phyloP scores from a whole-genome alignment of 2,888 invertebrate genomes.

The Diarsia brunnea region DNA sequence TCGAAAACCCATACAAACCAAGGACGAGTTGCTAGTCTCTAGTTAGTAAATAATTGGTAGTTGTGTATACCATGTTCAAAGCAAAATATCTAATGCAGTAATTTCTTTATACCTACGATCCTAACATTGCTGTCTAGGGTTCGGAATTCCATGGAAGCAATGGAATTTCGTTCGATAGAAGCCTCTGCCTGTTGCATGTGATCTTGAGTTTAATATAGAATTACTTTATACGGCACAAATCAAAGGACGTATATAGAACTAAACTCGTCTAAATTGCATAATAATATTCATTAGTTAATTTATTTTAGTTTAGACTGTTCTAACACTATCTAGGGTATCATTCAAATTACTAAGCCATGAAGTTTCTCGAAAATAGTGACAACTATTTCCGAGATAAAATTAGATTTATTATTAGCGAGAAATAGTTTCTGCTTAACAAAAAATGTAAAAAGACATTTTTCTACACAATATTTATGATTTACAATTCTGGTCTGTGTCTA shows the following conservation, averaged over 20 bases:
- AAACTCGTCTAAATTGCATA: too few relatives aligned
- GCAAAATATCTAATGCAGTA: constrained; percentile 29
- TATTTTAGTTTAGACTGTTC: too few relatives aligned
- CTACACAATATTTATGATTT: too few relatives aligned
- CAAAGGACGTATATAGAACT: neutral
- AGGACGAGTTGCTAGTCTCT: neutral
- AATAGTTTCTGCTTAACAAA: too few relatives aligned
- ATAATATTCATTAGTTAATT: too few relatives aligned
- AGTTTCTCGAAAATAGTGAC: too few relatives aligned
- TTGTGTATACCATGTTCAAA: constrained; percentile 14
- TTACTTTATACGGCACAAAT: neutral
- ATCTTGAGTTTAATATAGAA: neutral
- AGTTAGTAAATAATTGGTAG: neutral
- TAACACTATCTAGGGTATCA: too few relatives aligned
- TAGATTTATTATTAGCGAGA: too few relatives aligned
- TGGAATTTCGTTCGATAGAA: constrained; percentile 42
- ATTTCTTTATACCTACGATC: constrained; percentile 14
- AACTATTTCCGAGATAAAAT: too few relatives aligned
- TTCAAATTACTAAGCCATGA: too few relatives aligned
- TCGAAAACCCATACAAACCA: neutral
- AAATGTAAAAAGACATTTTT: too few relatives aligned
- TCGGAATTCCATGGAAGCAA: constrained; percentile 32
- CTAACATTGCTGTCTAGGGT: constrained; percentile 19
- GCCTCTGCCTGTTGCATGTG: constrained; percentile 34
- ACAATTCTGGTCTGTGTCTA: too few relatives aligned